Evolutionary conservation across 2,113 vertebrate genomes (phyloP), one percentile per base, ranked within the genome.

Genomic region (Psittacara wagleri): DNA sequence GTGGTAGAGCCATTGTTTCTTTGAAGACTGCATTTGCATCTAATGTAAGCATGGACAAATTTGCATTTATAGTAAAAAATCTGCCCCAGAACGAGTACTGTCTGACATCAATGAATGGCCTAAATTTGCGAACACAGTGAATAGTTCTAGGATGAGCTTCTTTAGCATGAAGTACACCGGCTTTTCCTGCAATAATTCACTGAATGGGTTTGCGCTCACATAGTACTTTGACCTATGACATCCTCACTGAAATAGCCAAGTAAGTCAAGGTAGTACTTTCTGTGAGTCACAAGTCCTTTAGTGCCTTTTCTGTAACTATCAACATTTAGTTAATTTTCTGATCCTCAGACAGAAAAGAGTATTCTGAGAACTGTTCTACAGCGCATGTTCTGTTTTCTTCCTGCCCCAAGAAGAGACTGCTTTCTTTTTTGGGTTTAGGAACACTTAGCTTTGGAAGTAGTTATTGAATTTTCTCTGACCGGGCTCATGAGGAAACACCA

Each of bases 161-260:
- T 94, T 73, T 90, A 86, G 57, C 25, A 28, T 82, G 90, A 86
- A 92, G 66, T 59, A 33, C 31, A 5, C 35, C 1, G 7, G 29
- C 49, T 74, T 75, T 90, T 93, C 88, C 92, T 93, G 88, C 80
- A 96, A 93, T 95, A 92, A 79, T 94, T 96, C 94, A 92, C 96
- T 95, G 79, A 86, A 59, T 28, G 66, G 39, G 63, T 22, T 94
- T 95, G 69, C 76, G 83, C 83, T 96, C 70, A 83, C 44, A 19
- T n/a, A 94, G 91, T 91, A 96, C 94, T 97, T 96, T 96, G 92
- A 96, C 94, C 95, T 95, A 27, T 87, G 83, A 91, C 88, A 94
- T 89, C 74, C 80, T 89, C 70, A 31, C 80, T 94, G 83, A 94
- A 96, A 89, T 31, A 91, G 67, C 52, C 70, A 94, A 96, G 84